Evolutionary conservation across 2,797 vertebrate species (phyloP).

Genomic region (Lerista edwardsae): DNA sequence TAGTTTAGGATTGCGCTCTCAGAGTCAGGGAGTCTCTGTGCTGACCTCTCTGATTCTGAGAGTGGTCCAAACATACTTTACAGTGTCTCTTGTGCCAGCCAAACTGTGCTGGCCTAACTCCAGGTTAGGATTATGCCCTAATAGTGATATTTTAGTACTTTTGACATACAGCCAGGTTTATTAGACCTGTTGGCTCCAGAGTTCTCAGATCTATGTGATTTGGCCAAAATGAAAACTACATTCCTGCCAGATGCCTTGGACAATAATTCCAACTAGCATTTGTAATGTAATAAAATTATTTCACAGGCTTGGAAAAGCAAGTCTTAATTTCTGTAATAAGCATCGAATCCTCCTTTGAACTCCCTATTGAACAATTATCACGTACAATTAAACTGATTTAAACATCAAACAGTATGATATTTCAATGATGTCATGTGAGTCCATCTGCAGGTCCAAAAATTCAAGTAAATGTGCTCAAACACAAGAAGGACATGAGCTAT

Average conservation of each 20-base stretch:
- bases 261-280: background rate
- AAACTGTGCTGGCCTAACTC: too few relatives aligned
- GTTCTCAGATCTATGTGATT: background rate
- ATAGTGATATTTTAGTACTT: background rate
- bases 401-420: background rate
- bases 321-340: background rate
- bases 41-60: too few relatives aligned
- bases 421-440: conserved; percentile 23
- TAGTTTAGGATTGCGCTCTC: too few relatives aligned
- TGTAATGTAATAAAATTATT: conserved; percentile 2
- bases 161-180: background rate
- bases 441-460: conserved; percentile 43
- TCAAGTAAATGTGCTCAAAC: conserved; percentile 5
- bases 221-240: background rate
- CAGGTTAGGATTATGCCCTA: too few relatives aligned
- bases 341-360: background rate
- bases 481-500: background rate
- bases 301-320: background rate
- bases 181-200: background rate
- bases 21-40: too few relatives aligned
- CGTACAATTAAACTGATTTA: background rate
- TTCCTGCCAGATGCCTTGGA: background rate
- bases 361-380: background rate
- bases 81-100: too few relatives aligned
- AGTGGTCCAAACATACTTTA: too few relatives aligned